Evolutionary conservation across 1,140 invertebrate genomes (phyloP).

Genomic region (Venturia canescens): DNA sequence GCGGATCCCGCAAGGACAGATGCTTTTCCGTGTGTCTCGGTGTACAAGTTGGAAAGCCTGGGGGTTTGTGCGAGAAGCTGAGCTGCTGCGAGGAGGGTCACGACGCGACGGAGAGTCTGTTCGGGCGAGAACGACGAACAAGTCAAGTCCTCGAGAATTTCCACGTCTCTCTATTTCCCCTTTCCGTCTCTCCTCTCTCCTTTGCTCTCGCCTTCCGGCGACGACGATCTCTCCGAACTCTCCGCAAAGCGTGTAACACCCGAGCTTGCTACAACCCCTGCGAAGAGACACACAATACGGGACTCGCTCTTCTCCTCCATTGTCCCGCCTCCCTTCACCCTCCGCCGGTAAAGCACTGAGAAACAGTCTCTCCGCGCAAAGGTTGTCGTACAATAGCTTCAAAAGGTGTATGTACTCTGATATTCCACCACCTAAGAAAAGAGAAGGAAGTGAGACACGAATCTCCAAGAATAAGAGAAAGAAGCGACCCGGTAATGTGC

Average conservation of each 20-base stretch:
- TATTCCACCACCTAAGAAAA: constrained; percentile 66
- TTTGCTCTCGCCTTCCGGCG: constrained; percentile 45
- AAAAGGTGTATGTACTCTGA: constrained; percentile 71
- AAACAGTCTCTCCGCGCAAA: constrained; percentile 22
- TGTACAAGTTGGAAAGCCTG: constrained; percentile 54
- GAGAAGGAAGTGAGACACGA: background rate
- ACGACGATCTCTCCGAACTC: constrained; percentile 36
- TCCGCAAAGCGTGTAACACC: constrained; percentile 34
- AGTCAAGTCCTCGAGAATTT: constrained; percentile 46
- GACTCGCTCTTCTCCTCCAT: constrained; percentile 65
- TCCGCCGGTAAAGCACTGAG: background rate
- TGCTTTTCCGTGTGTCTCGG: constrained; percentile 62
- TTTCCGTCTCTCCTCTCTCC: constrained; percentile 19
- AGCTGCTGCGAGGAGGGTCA: background rate
- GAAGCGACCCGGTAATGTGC: constrained; percentile 59
- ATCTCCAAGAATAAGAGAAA: constrained; percentile 38
- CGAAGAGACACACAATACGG: constrained; percentile 70
- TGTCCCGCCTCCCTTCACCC: constrained; percentile 57
- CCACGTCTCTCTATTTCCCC: constrained; percentile 2
- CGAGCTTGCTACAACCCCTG: constrained; percentile 37
- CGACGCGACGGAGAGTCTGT: constrained; percentile 10
- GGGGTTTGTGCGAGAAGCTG: constrained; percentile 42
- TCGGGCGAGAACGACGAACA: constrained; percentile 43
- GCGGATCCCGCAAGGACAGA: constrained; percentile 67
- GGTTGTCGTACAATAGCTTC: constrained; percentile 62